Evolutionary conservation across 2,888 invertebrate genomes (phyloP), one percentile per base, ranked within the genome.

Genomic region (Trissonchulus latispiculum): DNA sequence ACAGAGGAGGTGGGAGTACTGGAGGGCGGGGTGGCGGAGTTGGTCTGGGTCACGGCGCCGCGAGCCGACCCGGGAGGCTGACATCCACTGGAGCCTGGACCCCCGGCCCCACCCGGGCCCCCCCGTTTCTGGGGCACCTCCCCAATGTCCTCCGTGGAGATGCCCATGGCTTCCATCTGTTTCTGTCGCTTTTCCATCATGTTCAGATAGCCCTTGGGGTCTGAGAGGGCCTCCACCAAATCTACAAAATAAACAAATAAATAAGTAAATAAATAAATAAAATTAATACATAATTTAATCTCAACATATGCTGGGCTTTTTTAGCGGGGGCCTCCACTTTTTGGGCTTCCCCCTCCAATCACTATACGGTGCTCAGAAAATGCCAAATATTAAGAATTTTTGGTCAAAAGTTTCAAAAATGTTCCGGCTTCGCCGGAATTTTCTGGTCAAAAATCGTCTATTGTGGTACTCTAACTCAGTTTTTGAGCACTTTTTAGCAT

Each of bases 171-270:
- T 80, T 93, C 91, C 90, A 96, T 92, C 85, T 94, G 93, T 81
- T 93, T 91, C 35, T 90, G 90, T 75, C 92, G 88, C 80, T 92
- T 92, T 78, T 91, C 90, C 74, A 92, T 90, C 0, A 91, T 91
- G 2, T 92, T 91, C 85, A 92, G 89, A 84, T 93, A 94, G 1
- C 92, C 93, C 75, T 93, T 87, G 0, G 97, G 97, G 84, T 95
- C 96, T 8, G 95, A 94, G 75, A 99, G 85, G 1, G 96, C 95
- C 75, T 95, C 95, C 91, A 99, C 99, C 84, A 99, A 92, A 83
- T 95, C 95, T 91, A 81, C 1, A 79, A 78, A 8, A n/a, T 8
- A 68, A 68, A 32, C 33, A 35, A 2, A 48, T 48, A 48, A 23
- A n/a, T n/a, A n/a, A n/a, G n/a, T n/a, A n/a, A n/a, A n/a, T n/a